Base-by-base conservation (phyloP, 2,888 invertebrate genomes). In the Dione juno region DNA sequence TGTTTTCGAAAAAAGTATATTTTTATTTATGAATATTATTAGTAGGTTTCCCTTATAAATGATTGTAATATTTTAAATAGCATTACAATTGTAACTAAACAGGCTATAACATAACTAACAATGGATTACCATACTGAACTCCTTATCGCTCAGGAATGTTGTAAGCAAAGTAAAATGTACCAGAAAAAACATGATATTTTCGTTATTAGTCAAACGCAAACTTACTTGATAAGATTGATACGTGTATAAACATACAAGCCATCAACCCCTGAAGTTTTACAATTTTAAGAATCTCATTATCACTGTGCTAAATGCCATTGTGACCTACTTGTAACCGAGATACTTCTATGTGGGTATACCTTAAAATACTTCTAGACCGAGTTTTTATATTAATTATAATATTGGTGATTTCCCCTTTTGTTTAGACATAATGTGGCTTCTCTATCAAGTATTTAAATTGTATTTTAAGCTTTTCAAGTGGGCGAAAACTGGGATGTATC, bases 101-200 rank as follows among this genome's bases (percentile, higher is more conserved):
- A 48, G 16, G 10, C 48, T 61, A 43, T 21, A 63, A 63, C 37
- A 50, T 50, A 48, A 37, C 50, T 64, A 50, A 16, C 9, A 13
- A 50, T 64, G 52, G 37, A 40, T 66, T 63, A 63, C n/a, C 37
- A 57, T 41, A 16, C 54, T 50, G 19, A 28, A 40, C 35, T 48
- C 53, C 80, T 88, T 90, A 91, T 91, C 90, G 76, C 76, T 65
- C 45, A 74, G 82, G 90, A 85, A 90, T 91, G 82, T 84, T 74
- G 79, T 80, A 79, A 81, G 80, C 81, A 91, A 90, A 91, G 80
- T 81, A 80, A 19, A 19, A 82, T 79, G 79, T 79, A 79, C 82
- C 82, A 78, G 80, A 81, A 86, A n/a, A 82, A 84, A 84, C 84
- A 84, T 83, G 80, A 82, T 82, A 80, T 80, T 85, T 83, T 81